Conservation (phyloP, 2,113 vertebrate genomes). For the Lipophrys pholis region DNA sequence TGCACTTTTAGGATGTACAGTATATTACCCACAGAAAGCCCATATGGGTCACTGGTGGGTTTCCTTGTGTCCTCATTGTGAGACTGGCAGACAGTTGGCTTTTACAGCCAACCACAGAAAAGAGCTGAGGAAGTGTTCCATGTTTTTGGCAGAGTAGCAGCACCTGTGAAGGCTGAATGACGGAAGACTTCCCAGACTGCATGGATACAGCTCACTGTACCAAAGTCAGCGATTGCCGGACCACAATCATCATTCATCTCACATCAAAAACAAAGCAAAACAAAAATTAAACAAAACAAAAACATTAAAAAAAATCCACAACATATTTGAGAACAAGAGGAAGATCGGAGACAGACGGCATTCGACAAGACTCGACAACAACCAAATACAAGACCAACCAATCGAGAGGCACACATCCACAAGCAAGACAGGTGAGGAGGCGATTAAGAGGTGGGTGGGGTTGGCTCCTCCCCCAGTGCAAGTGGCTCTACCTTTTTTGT, state of each 20-base stretch:
- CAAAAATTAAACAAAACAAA: no score
- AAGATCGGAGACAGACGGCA: conserved; percentile 70
- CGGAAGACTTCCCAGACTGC: conserved; percentile 61
- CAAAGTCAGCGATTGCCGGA: conserved; percentile 49
- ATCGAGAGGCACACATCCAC: conserved; percentile 74
- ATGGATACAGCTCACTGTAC: conserved; percentile 6
- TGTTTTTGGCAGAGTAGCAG: no score
- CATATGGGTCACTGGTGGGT: no score
- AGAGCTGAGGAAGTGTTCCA: no score
- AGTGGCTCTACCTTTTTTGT: conserved; percentile 99
- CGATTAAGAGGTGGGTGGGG: conserved; percentile 57
- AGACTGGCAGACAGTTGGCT: no score
- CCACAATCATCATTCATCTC: conserved; percentile 40
- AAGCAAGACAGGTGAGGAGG: conserved; percentile 77
- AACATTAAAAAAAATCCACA: background rate
- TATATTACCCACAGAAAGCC: no score
- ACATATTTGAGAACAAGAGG: conserved; percentile 65
- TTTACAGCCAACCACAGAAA: no score
- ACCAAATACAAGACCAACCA: conserved; percentile 76
- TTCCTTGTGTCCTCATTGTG: no score
- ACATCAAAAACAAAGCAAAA: conserved; percentile 28
- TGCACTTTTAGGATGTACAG: no score
- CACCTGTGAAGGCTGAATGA: background rate
- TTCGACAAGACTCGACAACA: conserved; percentile 75
- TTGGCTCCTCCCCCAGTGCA: conserved; percentile 76